Percentiles rank a stretch among this genome's conserved stretches.
phyloP scores from a whole-genome alignment of 2,888 invertebrate species.

The Minunthozetes semirufus region DNA sequence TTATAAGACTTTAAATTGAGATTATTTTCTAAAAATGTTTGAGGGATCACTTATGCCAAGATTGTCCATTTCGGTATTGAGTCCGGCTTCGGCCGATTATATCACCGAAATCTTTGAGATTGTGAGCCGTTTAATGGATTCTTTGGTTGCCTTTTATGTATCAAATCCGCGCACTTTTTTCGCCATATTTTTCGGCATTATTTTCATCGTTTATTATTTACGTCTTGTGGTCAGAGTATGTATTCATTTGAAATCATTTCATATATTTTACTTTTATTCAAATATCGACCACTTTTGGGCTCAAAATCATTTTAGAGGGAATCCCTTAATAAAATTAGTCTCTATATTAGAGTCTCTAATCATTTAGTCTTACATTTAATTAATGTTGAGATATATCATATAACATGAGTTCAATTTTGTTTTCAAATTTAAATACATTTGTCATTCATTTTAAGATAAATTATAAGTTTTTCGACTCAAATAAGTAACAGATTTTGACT shows the following conservation, averaged over 20 bases:
- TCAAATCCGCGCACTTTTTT: slow-evolving; percentile 38
- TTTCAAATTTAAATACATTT: too few species aligned
- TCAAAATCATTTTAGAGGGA: too few species aligned
- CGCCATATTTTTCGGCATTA: slow-evolving; percentile 35
- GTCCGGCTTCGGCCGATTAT: slow-evolving; percentile 27
- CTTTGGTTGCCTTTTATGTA: slow-evolving; percentile 35
- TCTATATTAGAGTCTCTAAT: too few species aligned
- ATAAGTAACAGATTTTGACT: too few species aligned
- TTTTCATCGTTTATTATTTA: slow-evolving; percentile 39
- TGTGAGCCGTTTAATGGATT: slow-evolving; percentile 34
- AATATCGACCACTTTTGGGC: background rate
- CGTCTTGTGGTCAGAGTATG: slow-evolving; percentile 38
- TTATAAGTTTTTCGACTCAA: too few species aligned
- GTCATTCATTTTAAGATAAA: too few species aligned
- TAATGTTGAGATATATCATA: too few species aligned
- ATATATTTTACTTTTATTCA: background rate
- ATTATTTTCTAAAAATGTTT: background rate
- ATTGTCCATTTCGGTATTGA: background rate
- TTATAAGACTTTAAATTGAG: too few species aligned
- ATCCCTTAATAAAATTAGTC: too few species aligned
- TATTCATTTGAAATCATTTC: background rate
- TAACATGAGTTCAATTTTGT: too few species aligned
- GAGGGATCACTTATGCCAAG: background rate
- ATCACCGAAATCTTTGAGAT: slow-evolving; percentile 23
- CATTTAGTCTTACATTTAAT: too few species aligned